Percentiles rank a stretch among this genome's conserved stretches.
phyloP scores from a whole-genome alignment of 2,888 invertebrate genomes.

The Epiblema foenella region DNA sequence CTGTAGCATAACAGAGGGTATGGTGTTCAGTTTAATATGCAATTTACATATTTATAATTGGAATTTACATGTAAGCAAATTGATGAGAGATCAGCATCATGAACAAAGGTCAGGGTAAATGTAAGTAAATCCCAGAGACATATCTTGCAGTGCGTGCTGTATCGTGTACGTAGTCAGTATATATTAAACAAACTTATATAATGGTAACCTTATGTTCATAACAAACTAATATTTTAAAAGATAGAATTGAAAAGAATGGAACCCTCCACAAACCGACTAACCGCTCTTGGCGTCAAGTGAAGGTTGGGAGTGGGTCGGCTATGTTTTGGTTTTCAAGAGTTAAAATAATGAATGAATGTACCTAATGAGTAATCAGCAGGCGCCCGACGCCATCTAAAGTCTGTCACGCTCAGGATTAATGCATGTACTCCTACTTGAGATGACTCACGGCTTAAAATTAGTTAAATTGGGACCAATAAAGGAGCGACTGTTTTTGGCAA shows the following conservation, averaged over 20 bases:
- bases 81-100: neutral
- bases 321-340: conserved; percentile 44
- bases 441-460: conserved; percentile 60
- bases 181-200: too few relatives aligned
- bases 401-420: conserved; percentile 55
- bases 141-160: neutral
- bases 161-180: neutral
- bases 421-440: conserved; percentile 52
- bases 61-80: neutral
- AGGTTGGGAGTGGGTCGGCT: conserved; percentile 41
- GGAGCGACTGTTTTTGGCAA: conserved; percentile 27
- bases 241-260: conserved; percentile 3
- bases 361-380: conserved; percentile 44
- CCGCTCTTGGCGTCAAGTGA: conserved; percentile 19
- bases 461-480: conserved; percentile 55
- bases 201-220: too few relatives aligned
- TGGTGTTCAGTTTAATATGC: neutral
- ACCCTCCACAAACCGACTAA: conserved; percentile 12
- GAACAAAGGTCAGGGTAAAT: neutral
- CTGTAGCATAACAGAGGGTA: too few relatives aligned
- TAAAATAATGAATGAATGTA: conserved; percentile 42
- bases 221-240: neutral
- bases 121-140: neutral
- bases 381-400: conserved; percentile 48
- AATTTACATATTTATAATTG: too few relatives aligned